Evolutionary conservation across 1,140 invertebrate species (phyloP).

Genomic region (Yoshiicerus persimilis): DNA sequence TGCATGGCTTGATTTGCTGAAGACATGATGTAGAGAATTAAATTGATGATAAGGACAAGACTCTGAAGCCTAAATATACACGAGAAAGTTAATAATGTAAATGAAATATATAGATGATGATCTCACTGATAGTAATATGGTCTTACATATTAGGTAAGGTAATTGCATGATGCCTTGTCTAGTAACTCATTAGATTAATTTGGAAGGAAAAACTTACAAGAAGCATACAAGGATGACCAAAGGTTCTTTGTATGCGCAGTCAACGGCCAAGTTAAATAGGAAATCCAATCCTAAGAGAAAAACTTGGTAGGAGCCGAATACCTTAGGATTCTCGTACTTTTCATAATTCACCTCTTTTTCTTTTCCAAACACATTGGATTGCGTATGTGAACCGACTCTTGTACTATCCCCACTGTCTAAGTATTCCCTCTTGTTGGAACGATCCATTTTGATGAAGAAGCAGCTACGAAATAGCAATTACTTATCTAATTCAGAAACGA

Average conservation of each 20-base stretch:
- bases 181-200: not conserved
- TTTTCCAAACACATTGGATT: not conserved
- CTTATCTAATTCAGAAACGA: not conserved
- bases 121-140: slow-evolving; percentile 16
- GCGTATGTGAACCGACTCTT: not conserved
- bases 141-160: not conserved
- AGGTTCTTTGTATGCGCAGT: slow-evolving; percentile 23
- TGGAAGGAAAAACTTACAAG: slow-evolving; percentile 20
- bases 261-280: slow-evolving; percentile 30
- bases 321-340: slow-evolving; percentile 18
- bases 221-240: slow-evolving; percentile 34
- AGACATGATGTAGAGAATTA: slow-evolving; percentile 38
- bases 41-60: slow-evolving; percentile 25
- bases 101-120: not conserved
- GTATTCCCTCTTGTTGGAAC: not conserved
- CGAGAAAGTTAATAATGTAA: not conserved
- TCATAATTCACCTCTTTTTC: not conserved
- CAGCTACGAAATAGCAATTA: not conserved
- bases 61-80: slow-evolving; percentile 25
- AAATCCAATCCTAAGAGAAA: slow-evolving; percentile 28
- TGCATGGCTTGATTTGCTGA: slow-evolving; percentile 40
- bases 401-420: not conserved
- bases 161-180: not conserved
- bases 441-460: not conserved
- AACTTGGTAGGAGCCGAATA: slow-evolving; percentile 23